These are phyloP conservation scores for Argyra leucocephala DNA, from an alignment of 2,888 invertebrate species.

Conservation along the genomic window DNA sequence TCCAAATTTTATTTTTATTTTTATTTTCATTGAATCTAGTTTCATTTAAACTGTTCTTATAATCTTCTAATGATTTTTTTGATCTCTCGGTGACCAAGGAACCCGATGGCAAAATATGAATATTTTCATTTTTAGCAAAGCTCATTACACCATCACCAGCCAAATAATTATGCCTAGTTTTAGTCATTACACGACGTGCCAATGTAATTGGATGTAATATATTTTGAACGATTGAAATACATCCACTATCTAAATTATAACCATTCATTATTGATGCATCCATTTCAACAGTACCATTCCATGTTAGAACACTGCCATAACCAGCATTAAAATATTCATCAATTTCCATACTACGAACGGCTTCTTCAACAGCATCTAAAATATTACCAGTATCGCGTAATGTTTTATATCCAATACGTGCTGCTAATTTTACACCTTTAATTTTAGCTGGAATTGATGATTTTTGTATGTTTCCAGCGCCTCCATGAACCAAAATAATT, in stretches of 20 bases:
- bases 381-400: constrained; percentile 48
- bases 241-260: constrained; percentile 55
- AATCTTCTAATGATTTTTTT: constrained; percentile 48
- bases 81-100: constrained; percentile 58
- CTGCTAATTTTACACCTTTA: constrained; percentile 56
- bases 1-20: background rate
- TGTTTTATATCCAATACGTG: constrained; percentile 50
- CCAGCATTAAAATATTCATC: constrained; percentile 74
- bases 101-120: constrained; percentile 52
- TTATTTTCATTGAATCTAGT: background rate
- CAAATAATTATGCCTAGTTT: constrained; percentile 61
- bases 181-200: constrained; percentile 65
- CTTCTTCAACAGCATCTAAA: constrained; percentile 67
- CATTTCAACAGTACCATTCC: constrained; percentile 70
- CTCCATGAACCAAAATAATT: constrained; percentile 68
- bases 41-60: constrained; percentile 24
- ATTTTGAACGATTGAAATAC: constrained; percentile 63
- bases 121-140: constrained; percentile 53
- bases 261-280: constrained; percentile 80
- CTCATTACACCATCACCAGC: constrained; percentile 64
- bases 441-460: constrained; percentile 52
- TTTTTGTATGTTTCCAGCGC: constrained; percentile 64
- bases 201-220: constrained; percentile 67
- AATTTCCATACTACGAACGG: constrained; percentile 64
- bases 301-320: constrained; percentile 67